Evolutionary conservation across 2,888 invertebrate genomes (phyloP).

Genomic region (Ornithoptera alexandrae): DNA sequence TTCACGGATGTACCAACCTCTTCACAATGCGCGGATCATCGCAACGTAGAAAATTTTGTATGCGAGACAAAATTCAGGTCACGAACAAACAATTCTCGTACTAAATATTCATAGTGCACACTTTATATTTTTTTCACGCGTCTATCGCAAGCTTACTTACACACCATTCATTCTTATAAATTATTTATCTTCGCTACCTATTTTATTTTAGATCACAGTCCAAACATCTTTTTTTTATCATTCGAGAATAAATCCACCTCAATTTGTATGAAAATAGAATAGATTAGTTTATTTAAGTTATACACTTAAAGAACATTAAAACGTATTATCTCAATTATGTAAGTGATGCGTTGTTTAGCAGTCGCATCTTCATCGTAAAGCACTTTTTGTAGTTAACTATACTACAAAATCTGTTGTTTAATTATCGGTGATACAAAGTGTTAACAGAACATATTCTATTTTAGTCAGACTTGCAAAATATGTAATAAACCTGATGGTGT

Average conservation of each 20-base stretch:
- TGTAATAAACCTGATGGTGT: too few species aligned
- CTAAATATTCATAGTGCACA: conserved; percentile 56
- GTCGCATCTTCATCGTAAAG: too few species aligned
- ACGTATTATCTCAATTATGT: too few species aligned
- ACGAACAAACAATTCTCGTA: conserved; percentile 58
- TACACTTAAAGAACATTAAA: background rate
- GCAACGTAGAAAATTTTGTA: conserved; percentile 53
- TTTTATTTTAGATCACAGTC: conserved; percentile 20
- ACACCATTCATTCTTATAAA: conserved; percentile 33
- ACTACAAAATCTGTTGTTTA: too few species aligned
- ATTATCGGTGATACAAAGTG: too few species aligned
- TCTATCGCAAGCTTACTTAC: conserved; percentile 33
- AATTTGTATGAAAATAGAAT: background rate
- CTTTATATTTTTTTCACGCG: conserved; percentile 39
- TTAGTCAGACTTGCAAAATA: too few species aligned
- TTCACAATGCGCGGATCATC: conserved; percentile 53
- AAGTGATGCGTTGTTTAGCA: too few species aligned
- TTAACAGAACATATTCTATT: too few species aligned
- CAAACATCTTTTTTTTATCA: background rate
- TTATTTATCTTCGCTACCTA: conserved; percentile 29
- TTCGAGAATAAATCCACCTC: background rate
- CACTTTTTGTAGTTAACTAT: too few species aligned
- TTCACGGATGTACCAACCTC: conserved; percentile 32
- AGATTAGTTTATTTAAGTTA: background rate
- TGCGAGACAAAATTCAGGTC: conserved; percentile 64